These are phyloP conservation scores for Neodiprion pinetum DNA, from an alignment of 1,140 invertebrate genomes.

Conservation along the genomic window DNA sequence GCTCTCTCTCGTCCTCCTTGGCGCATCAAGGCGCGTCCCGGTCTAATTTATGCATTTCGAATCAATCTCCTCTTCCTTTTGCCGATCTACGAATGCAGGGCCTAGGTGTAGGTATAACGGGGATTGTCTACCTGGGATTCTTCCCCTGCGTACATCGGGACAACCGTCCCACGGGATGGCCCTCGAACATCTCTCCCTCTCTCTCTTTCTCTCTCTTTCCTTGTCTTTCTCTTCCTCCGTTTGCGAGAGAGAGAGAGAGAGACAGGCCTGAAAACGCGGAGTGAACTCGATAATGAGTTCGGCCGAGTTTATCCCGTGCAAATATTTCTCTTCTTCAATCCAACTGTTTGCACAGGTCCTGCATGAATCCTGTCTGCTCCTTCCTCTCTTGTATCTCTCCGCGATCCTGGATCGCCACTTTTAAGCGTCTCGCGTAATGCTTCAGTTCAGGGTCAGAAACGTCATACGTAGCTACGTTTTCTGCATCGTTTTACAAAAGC, in stretches of 20 bases:
- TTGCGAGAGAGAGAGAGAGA: constrained; percentile 22
- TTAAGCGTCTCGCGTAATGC: no score
- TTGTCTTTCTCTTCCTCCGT: constrained; percentile 18
- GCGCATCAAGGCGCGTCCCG: constrained; percentile 56
- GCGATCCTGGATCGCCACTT: neutral
- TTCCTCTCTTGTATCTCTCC: neutral
- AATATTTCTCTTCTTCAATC: constrained; percentile 45
- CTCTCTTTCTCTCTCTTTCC: constrained; percentile 20
- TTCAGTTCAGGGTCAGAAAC: no score
- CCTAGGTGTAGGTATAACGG: neutral
- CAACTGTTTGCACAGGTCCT: constrained; percentile 46
- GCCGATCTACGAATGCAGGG: no score
- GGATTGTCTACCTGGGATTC: neutral
- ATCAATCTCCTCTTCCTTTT: constrained; percentile 50
- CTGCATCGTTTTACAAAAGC: no score
- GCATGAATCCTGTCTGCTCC: neutral
- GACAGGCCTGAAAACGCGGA: constrained; percentile 26
- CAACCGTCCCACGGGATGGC: constrained; percentile 6
- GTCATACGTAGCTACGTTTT: no score
- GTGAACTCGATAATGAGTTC: constrained; percentile 46
- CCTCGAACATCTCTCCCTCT: constrained; percentile 20
- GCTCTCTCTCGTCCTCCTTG: constrained; percentile 33
- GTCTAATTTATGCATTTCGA: constrained; percentile 62
- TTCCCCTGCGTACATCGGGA: neutral
- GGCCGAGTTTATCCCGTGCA: constrained; percentile 48